Evolutionary conservation across 2,113 vertebrate species (phyloP).

Genomic region (Centropristis striata): DNA sequence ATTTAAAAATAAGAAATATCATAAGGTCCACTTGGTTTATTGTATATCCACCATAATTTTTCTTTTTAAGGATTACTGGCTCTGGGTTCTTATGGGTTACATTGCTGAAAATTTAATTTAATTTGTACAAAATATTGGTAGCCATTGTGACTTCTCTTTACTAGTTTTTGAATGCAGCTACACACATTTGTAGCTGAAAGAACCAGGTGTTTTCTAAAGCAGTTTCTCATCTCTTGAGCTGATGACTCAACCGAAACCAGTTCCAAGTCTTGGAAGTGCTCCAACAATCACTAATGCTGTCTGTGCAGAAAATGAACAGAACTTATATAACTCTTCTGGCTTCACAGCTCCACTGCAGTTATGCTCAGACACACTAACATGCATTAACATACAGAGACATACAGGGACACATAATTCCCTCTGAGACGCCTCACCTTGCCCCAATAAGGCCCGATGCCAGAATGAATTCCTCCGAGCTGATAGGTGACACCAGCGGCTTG

Average conservation of each 20-base stretch:
- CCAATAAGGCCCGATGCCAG: conserved; percentile 69
- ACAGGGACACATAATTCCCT: conserved; percentile 39
- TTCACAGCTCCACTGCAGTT: too few species aligned
- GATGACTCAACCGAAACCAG: background rate
- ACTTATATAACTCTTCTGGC: background rate
- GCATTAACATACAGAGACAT: conserved; percentile 1
- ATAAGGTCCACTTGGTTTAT: too few species aligned
- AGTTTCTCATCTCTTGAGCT: background rate
- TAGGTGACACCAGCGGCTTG: conserved; percentile 58
- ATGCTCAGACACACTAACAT: background rate
- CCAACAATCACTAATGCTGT: background rate
- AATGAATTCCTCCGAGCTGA: conserved; percentile 61
- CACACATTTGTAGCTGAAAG: background rate
- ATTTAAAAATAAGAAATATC: too few species aligned
- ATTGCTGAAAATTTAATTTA: background rate
- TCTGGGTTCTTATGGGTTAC: too few species aligned
- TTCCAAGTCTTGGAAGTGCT: background rate
- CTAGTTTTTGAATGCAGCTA: background rate
- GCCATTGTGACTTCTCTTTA: background rate
- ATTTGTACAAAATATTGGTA: background rate
- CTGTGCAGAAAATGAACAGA: background rate
- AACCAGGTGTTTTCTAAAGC: background rate
- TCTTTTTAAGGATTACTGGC: too few species aligned
- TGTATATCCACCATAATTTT: too few species aligned
- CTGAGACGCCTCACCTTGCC: conserved; percentile 42